phyloP scores from a whole-genome alignment of 2,888 invertebrate genomes.

The Tiphia femorata region DNA sequence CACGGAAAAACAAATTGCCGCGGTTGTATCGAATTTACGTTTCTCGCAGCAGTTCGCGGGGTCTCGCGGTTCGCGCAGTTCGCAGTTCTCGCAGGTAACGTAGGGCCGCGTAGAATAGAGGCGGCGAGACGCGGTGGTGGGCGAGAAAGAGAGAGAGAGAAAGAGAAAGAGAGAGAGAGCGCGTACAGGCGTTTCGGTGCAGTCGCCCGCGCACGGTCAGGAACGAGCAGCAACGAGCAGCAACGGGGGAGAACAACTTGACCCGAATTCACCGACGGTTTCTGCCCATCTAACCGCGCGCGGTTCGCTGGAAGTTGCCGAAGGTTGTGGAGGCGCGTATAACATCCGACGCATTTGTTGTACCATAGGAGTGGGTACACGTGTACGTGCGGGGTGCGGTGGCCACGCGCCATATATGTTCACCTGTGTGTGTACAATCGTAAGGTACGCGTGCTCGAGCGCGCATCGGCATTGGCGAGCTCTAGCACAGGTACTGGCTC shows the following conservation, averaged over 20 bases:
- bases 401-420: no score
- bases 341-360: no score
- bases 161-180: background rate
- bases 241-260: conserved; percentile 37
- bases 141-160: background rate
- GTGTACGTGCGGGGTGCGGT: no score
- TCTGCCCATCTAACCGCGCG: conserved; percentile 32
- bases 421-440: no score
- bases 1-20: conserved; percentile 4
- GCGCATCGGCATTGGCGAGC: no score
- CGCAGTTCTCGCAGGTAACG: no score
- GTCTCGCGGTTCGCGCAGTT: conserved; percentile 6
- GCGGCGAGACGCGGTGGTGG: no score
- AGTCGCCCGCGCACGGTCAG: conserved; percentile 16
- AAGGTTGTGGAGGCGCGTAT: conserved; percentile 19
- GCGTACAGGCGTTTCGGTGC: background rate
- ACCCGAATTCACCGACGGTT: conserved; percentile 52
- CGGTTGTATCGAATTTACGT: conserved; percentile 36
- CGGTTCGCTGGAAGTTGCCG: conserved; percentile 31
- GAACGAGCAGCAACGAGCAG: conserved; percentile 30
- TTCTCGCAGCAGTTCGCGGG: conserved; percentile 24
- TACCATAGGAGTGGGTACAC: no score
- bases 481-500: no score
- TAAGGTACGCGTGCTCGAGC: no score
- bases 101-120: no score